Evolutionary conservation across 2,113 vertebrate species (phyloP).

Genomic region (Caracal caracal): DNA sequence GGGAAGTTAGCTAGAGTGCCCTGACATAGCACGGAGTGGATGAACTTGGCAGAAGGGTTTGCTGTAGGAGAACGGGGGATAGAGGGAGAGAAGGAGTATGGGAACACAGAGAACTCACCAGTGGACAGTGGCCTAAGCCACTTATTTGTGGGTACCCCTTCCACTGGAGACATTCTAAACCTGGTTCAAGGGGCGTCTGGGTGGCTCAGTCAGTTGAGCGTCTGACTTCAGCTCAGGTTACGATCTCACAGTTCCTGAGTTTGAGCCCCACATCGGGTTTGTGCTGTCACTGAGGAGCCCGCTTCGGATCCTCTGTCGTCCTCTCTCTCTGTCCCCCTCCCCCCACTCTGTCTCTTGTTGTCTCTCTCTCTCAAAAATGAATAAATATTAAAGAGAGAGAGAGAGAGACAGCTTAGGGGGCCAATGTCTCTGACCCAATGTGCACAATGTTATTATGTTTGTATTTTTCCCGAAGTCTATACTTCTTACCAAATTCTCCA

Average conservation of each 20-base stretch:
- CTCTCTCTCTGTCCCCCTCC: no score
- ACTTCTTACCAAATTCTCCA: not conserved
- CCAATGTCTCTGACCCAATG: not conserved
- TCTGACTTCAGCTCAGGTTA: no score
- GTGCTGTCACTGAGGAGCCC: no score
- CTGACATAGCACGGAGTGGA: not conserved
- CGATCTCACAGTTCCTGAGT: no score
- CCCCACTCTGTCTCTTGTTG: no score
- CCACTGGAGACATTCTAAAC: not conserved
- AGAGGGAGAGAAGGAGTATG: rapidly evolving
- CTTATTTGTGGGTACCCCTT: not conserved
- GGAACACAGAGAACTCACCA: not conserved
- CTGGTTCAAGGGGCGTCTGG: not conserved
- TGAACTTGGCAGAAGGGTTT: rapidly evolving
- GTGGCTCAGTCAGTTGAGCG: no score
- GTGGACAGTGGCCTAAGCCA: no score
- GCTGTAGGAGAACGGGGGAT: rapidly evolving
- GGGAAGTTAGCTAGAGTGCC: not conserved
- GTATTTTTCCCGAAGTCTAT: not conserved
- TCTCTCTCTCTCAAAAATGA: no score
- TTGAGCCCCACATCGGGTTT: no score
- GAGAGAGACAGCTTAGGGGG: not conserved
- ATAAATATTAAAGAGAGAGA: no score
- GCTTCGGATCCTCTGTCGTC: no score
- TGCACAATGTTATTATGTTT: not conserved